phyloP scores from a whole-genome alignment of 2,113 vertebrate species.

The Neopipo cinnamomea region DNA sequence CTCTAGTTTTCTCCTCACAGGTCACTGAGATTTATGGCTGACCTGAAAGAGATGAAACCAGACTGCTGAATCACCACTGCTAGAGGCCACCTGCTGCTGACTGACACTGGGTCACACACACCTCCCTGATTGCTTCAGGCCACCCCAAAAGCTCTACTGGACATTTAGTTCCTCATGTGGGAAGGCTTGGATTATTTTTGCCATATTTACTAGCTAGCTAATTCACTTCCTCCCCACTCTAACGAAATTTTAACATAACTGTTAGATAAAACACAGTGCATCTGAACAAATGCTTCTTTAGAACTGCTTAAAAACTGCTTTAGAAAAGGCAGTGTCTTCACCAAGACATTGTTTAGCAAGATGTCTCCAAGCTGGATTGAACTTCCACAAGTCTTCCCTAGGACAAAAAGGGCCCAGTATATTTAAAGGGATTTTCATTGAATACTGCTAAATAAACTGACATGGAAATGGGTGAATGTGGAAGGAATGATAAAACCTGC shows the following conservation, averaged over 20 bases:
- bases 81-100: background rate
- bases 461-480: background rate
- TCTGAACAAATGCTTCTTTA: background rate
- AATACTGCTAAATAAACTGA: background rate
- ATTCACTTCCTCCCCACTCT: background rate
- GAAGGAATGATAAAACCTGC: background rate
- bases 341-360: background rate
- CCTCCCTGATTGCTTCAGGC: background rate
- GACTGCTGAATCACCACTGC: background rate
- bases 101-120: background rate
- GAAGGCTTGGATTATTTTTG: background rate
- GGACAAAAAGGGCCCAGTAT: background rate
- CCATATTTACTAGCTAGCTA: background rate
- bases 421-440: background rate
- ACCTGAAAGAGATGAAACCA: background rate
- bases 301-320: too few relatives aligned
- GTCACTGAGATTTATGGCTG: conserved; percentile 59
- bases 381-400: background rate
- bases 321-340: background rate
- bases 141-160: background rate
- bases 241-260: background rate
- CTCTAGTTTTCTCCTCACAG: conserved; percentile 56
- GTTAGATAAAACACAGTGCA: background rate
- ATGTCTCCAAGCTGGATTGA: background rate
- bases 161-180: background rate